phyloP scores from a whole-genome alignment of 1,140 invertebrate species.

The Notospermus geniculatus region DNA sequence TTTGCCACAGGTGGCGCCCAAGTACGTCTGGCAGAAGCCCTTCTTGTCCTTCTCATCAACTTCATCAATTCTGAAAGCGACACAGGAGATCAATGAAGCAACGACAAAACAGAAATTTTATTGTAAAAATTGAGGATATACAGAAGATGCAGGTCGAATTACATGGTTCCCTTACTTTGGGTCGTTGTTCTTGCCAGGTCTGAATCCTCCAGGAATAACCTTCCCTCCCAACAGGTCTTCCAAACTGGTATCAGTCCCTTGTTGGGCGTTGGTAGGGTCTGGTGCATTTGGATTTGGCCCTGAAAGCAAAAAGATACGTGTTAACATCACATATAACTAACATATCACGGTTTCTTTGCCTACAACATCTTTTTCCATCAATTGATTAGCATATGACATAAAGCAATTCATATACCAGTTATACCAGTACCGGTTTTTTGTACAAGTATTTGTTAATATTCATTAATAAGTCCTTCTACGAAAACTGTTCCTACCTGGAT shows the following conservation, averaged over 20 bases:
- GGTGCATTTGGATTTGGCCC: too few relatives aligned
- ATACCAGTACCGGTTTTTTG: not conserved
- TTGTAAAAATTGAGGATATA: too few relatives aligned
- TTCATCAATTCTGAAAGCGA: constrained; percentile 7
- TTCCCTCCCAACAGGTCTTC: not conserved
- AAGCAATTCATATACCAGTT: not conserved
- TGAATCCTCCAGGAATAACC: not conserved
- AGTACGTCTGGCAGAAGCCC: constrained; percentile 71
- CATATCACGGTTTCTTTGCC: too few relatives aligned
- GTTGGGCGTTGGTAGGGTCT: too few relatives aligned
- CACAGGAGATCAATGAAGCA: too few relatives aligned
- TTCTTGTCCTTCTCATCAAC: constrained; percentile 28
- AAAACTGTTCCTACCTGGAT: constrained; percentile 49
- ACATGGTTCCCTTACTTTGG: not conserved
- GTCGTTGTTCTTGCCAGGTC: not conserved
- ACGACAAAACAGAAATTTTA: too few relatives aligned
- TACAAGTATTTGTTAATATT: not conserved
- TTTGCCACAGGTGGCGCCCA: constrained; percentile 74
- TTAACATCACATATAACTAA: too few relatives aligned
- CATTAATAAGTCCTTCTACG: not conserved
- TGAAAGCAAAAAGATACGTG: too few relatives aligned
- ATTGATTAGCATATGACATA: too few relatives aligned
- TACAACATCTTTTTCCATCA: too few relatives aligned
- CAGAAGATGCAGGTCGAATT: not conserved
- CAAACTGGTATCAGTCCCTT: too few relatives aligned